Base-by-base conservation (phyloP, 2,888 invertebrate genomes). In the Luperina nickerlii region DNA sequence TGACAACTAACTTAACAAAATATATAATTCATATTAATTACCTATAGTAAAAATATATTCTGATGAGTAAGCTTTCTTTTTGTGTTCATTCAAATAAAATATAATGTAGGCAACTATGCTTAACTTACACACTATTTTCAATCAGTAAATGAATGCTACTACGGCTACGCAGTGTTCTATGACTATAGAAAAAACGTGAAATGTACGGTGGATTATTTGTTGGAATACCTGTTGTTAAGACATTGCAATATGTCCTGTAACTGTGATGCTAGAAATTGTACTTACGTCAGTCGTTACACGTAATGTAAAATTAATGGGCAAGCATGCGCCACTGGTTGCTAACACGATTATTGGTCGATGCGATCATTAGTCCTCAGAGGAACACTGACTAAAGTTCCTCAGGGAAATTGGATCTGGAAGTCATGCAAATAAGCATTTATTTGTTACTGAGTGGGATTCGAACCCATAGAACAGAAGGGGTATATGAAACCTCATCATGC, bases 121-220 rank as follows among this genome's bases (percentile, higher is more conserved):
- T 70, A 66, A 38, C 51, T 66, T 57, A 27, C 42, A 60, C 24
- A 51, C 65, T 81, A 72, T 27, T 80, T 68, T 71, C n/a, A 70
- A 79, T 67, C 70, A 69, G 18, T 32, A 54, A 82, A 70, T 63
- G 5, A 81, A 84, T 73, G 76, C 82, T 57, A 71, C 86, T 83
- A 86, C 60, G 45, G 48, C 82, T 86, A 86, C 51, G 81, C 76
- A 79, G 76, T 81, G 85, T 81, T 80, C 85, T 71, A 63, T 38
- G 62, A 54, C 38, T 62, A 62, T 67, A 71, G 73, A 62, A 45
- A 73, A 83, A 83, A 78, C 68, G 71, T 68, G 74, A 79, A 70
- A 70, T 38, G 38, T 27, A 62, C 38, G 45, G 78, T 84, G 63
- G 51, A 70, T 65, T n/a, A 42, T 65, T 69, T 65, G 32, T 69